These are phyloP conservation scores for Saccopteryx bilineata DNA, from an alignment of 2,113 vertebrate species.

Conservation along the genomic window DNA sequence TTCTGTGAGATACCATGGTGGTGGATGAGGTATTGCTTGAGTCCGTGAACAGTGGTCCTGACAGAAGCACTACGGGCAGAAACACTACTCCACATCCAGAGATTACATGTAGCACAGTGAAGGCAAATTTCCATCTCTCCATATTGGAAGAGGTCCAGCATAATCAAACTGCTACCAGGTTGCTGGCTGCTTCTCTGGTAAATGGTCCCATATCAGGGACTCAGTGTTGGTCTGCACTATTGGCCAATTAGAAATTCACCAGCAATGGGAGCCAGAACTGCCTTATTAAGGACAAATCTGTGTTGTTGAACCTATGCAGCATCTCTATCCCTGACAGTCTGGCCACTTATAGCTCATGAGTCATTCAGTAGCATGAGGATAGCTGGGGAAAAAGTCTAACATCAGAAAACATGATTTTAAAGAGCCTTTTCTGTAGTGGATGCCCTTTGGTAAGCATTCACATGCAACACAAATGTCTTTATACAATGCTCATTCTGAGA, in stretches of 20 bases:
- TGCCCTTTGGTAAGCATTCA: not conserved
- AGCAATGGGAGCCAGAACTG: not conserved
- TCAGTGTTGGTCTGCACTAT: not conserved
- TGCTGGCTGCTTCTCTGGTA: not conserved
- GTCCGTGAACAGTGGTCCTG: not conserved
- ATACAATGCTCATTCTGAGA: not conserved
- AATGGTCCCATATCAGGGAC: not conserved
- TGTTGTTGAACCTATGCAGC: not conserved
- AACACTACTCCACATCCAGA: not conserved
- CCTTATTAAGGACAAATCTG: not conserved
- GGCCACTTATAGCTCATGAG: not conserved
- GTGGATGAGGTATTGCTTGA: not conserved
- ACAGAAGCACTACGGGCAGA: not conserved
- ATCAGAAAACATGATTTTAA: not conserved
- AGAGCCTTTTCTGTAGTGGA: not conserved
- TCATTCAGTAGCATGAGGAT: not conserved
- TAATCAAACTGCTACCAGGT: not conserved
- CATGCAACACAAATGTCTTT: not conserved
- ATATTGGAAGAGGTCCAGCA: not conserved
- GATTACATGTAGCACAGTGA: not conserved
- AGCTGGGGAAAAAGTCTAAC: not conserved
- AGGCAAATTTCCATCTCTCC: not conserved
- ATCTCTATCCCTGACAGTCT: not conserved
- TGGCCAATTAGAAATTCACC: not conserved
- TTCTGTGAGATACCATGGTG: not conserved